Conservation (phyloP, 1,140 invertebrate species). For the Orius insidiosus region DNA sequence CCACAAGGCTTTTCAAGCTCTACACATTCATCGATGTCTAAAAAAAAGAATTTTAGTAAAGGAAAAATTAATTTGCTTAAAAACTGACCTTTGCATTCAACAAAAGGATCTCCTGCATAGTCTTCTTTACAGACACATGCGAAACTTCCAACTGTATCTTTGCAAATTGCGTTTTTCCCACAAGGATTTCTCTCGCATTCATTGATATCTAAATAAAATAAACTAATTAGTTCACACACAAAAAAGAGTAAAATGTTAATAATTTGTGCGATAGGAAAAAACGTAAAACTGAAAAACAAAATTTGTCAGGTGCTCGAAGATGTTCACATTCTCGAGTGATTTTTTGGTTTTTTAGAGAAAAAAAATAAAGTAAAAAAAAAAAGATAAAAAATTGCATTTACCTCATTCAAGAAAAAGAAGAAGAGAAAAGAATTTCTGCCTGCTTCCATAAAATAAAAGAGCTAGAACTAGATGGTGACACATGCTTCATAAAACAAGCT, state of each 20-base stretch:
- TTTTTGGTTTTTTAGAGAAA: neutral
- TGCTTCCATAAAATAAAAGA: too few species aligned
- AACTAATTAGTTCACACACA: conserved; percentile 20
- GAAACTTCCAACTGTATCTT: conserved; percentile 72
- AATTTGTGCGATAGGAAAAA: neutral
- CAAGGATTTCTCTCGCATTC: conserved; percentile 74
- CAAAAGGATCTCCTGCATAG: conserved; percentile 66
- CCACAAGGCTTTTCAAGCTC: conserved; percentile 68
- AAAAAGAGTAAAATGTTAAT: conserved; percentile 18
- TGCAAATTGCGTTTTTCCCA: conserved; percentile 67
- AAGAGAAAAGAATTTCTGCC: neutral
- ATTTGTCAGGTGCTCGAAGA: neutral
- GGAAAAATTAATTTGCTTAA: neutral
- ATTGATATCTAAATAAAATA: conserved; percentile 52
- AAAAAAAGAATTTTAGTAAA: conserved; percentile 7
- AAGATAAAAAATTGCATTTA: conserved; percentile 6
- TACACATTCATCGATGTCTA: conserved; percentile 81
- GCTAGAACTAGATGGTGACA: too few species aligned
- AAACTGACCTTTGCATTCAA: conserved; percentile 47
- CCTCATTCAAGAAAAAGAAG: conserved; percentile 6
- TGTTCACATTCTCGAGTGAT: too few species aligned
- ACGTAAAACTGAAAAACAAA: conserved; percentile 1
- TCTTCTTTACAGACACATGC: conserved; percentile 65
- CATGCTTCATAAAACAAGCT: too few species aligned
- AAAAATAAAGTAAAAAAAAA: conserved; percentile 7